These are phyloP conservation scores for Therioaphis trifolii DNA, from an alignment of 2,888 invertebrate species.

Conservation along the genomic window DNA sequence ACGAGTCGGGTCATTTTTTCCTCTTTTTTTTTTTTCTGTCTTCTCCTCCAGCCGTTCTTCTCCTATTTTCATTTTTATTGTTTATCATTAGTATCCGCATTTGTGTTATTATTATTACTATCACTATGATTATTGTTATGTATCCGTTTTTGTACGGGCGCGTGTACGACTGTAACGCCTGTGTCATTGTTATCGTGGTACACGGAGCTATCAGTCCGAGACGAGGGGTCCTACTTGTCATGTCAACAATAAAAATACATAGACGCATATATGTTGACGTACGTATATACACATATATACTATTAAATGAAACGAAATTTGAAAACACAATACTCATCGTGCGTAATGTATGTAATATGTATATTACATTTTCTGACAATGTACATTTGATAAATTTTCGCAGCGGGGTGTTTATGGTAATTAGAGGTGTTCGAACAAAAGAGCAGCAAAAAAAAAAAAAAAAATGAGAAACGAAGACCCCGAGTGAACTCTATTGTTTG, in stretches of 20 bases:
- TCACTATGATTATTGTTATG: conserved; percentile 10
- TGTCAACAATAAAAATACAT: conserved; percentile 46
- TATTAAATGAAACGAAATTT: neutral
- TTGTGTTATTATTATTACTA: conserved; percentile 46
- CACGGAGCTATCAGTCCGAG: conserved; percentile 50
- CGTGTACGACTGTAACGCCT: neutral
- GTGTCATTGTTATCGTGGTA: conserved; percentile 5
- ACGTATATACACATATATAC: neutral
- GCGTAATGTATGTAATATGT: neutral
- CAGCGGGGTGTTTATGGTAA: conserved; percentile 45
- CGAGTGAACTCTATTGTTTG: conserved; percentile 46
- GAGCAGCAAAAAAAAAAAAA: neutral
- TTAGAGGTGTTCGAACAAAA: conserved; percentile 41
- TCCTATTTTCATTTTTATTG: conserved; percentile 50
- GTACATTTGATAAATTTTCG: conserved; percentile 33
- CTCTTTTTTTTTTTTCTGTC: neutral
- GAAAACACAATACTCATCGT: conserved; percentile 4
- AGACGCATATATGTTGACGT: too few relatives aligned
- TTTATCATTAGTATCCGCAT: conserved; percentile 49
- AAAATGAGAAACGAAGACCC: neutral
- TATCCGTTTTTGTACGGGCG: neutral
- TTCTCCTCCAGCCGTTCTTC: neutral
- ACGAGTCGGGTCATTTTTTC: conserved; percentile 50
- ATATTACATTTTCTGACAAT: conserved; percentile 13
- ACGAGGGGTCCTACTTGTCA: conserved; percentile 46